These are phyloP conservation scores for Cottus gobio DNA, from an alignment of 2,113 vertebrate species.

Conservation along the genomic window DNA sequence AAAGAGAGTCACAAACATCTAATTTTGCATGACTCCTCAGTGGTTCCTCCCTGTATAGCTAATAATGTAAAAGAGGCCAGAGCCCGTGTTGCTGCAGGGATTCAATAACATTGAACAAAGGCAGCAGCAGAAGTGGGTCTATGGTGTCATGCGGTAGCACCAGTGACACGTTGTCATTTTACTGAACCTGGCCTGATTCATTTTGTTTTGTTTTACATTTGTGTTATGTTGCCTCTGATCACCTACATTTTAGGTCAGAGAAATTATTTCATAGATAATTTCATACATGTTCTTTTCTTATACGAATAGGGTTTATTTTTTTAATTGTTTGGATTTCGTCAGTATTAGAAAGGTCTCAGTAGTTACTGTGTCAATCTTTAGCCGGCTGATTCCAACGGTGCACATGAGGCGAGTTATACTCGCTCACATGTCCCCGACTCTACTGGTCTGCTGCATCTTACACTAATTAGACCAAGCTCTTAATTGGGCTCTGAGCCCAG, in stretches of 20 bases:
- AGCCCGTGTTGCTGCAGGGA: slow-evolving; percentile 12
- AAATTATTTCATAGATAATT: slow-evolving; percentile 33
- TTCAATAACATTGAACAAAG: slow-evolving; percentile 53
- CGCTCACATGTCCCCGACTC: slow-evolving; percentile 32
- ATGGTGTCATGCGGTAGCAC: slow-evolving; percentile 52
- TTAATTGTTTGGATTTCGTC: slow-evolving; percentile 7
- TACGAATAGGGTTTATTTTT: background rate
- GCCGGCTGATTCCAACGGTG: slow-evolving; percentile 37
- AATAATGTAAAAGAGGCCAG: slow-evolving; percentile 20
- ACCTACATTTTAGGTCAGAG: slow-evolving; percentile 59
- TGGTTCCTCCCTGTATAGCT: slow-evolving; percentile 1
- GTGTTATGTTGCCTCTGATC: slow-evolving; percentile 51
- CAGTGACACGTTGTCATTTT: slow-evolving; percentile 72
- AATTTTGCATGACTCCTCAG: background rate
- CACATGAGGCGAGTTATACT: slow-evolving; percentile 22
- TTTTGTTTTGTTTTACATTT: slow-evolving; percentile 55
- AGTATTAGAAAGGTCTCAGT: slow-evolving; percentile 14
- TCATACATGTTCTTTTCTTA: background rate
- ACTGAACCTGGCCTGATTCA: slow-evolving; percentile 38
- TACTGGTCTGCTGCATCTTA: slow-evolving; percentile 51
- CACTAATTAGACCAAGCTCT: slow-evolving; percentile 63
- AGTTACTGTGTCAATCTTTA: slow-evolving; percentile 57
- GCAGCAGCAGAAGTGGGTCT: slow-evolving; percentile 50
- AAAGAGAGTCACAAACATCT: background rate
- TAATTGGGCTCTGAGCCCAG: slow-evolving; percentile 70